phyloP scores from a whole-genome alignment of 2,888 invertebrate species.

The Microctonus brassicae region DNA sequence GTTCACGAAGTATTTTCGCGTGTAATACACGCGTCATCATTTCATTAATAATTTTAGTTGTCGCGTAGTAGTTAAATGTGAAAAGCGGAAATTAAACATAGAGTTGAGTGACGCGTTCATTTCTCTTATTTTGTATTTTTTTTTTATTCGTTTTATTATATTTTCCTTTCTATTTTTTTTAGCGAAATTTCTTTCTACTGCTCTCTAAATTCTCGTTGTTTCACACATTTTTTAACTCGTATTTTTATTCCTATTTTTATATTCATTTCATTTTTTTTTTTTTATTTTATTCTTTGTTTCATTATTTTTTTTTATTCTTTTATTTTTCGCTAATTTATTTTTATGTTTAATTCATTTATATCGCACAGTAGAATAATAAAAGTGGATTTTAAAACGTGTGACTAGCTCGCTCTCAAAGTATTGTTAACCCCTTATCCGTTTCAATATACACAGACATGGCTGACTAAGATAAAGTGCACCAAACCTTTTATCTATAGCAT shows the following conservation, averaged over 20 bases:
- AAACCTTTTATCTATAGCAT: conserved; percentile 10
- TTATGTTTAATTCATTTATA: conserved; percentile 22
- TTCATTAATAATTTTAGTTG: not conserved
- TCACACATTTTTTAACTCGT: not conserved
- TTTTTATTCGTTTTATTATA: too few species aligned
- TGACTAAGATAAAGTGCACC: conserved; percentile 35
- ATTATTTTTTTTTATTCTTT: not conserved
- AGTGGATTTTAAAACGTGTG: conserved; percentile 39
- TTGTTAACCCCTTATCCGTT: conserved; percentile 41
- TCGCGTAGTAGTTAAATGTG: not conserved
- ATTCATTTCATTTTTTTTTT: conserved; percentile 10
- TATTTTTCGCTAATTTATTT: not conserved
- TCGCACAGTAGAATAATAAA: conserved; percentile 33
- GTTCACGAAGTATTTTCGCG: not conserved
- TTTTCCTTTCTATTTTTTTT: too few species aligned
- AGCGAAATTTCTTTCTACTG: not conserved
- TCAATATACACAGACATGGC: conserved; percentile 22
- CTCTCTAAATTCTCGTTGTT: not conserved
- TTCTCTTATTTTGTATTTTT: not conserved
- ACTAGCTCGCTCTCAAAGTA: conserved; percentile 34
- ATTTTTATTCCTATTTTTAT: not conserved
- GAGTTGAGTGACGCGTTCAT: not conserved
- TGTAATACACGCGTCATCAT: not conserved
- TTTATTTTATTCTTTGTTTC: conserved; percentile 22
- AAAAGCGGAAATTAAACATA: not conserved